Base-by-base conservation (phyloP, 1,140 invertebrate genomes). In the Camponotus vicinus region DNA sequence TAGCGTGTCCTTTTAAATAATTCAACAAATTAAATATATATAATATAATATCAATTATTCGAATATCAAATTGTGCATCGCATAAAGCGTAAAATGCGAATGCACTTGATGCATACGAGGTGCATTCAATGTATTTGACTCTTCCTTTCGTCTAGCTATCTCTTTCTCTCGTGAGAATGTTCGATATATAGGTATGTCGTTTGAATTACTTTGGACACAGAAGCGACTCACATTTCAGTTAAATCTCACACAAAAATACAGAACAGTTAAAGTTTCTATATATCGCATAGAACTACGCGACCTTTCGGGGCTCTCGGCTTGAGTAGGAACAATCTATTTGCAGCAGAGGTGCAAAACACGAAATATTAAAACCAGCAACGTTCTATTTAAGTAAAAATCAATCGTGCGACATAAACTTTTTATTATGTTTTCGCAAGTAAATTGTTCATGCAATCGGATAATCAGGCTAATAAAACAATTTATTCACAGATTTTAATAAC, bases 221-320 rank as follows among this genome's bases (percentile, higher is more conserved):
- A 77, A 64, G 15, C 9, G 18, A 34, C 42, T 34, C 32, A 40
- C 32, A 27, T 57, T 7, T 8, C 37, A n/a, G n/a, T 27, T 80
- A 66, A 66, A 66, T 66, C 69, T 55, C n/a, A 70, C 34, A 70
- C 9, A 70, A 80, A 70, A 80, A 57, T 80, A 69, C 64, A 66
- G 45, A 69, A 70, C 21, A 70, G 55, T 70, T 70, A 55, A 18
- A 69, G 8, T 57, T 70, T 80, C 5, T 57, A 57, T 70, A 40
- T 42, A 70, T 57, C 9, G 45, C 45, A 27, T 70, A 70, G 13
- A 80, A 79, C 45, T 79, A 40, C 32, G 32, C 49, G 13, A 18
- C 32, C 15, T 57, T 80, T 57, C 34, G 66, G 2, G 21, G 40
- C 42, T 49, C 67, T 69, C 63, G 34, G 34, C 45, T 79, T 21